A percentile compares a stretch with the other conserved stretches of the same genome.
phyloP scores from a whole-genome alignment of 1,140 invertebrate species.

The Drosophila watanabei region DNA sequence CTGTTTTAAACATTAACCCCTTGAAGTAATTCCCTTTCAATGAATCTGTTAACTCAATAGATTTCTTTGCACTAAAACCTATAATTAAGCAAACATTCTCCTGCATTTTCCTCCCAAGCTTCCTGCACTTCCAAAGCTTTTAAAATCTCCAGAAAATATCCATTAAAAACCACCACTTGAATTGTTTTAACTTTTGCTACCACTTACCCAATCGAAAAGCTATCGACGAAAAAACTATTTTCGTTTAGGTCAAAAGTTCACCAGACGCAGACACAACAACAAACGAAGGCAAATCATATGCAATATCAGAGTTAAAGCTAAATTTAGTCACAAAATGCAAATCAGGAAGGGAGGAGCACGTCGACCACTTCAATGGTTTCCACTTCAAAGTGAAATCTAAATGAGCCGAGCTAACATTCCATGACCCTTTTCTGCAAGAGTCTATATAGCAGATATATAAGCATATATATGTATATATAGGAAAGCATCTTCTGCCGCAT shows the following conservation, averaged over 20 bases:
- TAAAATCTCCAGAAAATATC: slow-evolving; percentile 1
- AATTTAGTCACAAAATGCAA: slow-evolving; percentile 71
- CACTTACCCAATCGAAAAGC: slow-evolving; percentile 13
- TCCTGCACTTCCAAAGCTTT: background rate
- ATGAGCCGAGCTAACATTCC: slow-evolving; percentile 25
- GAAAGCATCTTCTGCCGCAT: slow-evolving; percentile 55
- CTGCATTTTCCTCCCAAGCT: background rate
- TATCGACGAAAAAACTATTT: slow-evolving; percentile 16
- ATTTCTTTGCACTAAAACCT: background rate
- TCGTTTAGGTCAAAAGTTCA: slow-evolving; percentile 72
- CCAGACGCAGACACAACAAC: slow-evolving; percentile 29
- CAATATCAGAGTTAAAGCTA: slow-evolving; percentile 41
- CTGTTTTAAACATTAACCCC: background rate
- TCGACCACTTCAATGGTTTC: slow-evolving; percentile 76
- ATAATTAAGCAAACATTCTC: background rate
- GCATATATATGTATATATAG: slow-evolving; percentile 20
- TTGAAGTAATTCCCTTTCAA: background rate
- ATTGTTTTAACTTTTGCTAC: slow-evolving; percentile 7
- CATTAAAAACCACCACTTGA: slow-evolving; percentile 14
- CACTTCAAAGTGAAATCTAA: slow-evolving; percentile 70
- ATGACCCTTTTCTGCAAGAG: slow-evolving; percentile 20
- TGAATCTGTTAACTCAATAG: background rate
- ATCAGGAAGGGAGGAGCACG: slow-evolving; percentile 34
- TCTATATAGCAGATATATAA: slow-evolving; percentile 17
- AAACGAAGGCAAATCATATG: slow-evolving; percentile 36